These are phyloP conservation scores for Sinodicranocentrus sp. DNA, from an alignment of 2,888 invertebrate species.

Conservation along the genomic window DNA sequence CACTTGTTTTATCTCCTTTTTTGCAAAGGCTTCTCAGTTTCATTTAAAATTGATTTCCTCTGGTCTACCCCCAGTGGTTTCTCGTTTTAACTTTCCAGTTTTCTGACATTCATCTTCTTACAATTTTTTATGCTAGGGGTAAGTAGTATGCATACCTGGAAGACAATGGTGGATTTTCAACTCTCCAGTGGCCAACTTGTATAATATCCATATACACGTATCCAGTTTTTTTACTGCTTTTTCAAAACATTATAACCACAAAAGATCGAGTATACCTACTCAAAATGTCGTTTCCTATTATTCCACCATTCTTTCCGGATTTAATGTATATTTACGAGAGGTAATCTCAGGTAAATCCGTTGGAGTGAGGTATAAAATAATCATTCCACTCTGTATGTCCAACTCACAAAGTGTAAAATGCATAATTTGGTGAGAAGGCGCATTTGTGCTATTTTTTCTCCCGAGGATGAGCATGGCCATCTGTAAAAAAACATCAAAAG, in stretches of 20 bases:
- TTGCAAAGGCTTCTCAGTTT: slow-evolving; percentile 49
- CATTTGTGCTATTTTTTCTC: no score
- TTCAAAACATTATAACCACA: no score
- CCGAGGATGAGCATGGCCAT: no score
- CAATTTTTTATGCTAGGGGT: slow-evolving; percentile 7
- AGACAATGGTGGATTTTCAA: slow-evolving; percentile 5
- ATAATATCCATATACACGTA: no score
- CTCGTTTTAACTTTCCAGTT: slow-evolving; percentile 60
- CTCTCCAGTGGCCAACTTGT: slow-evolving; percentile 34
- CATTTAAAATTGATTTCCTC: slow-evolving; percentile 64
- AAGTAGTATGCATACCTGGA: not conserved
- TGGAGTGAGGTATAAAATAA: no score
- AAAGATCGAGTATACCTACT: no score
- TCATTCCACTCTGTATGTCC: no score
- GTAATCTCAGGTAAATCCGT: no score
- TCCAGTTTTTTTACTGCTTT: no score
- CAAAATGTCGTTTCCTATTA: slow-evolving; percentile 23
- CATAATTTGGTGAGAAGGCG: no score
- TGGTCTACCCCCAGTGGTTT: slow-evolving; percentile 62
- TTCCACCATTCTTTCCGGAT: slow-evolving; percentile 32
- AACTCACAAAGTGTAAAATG: no score
- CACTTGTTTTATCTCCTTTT: slow-evolving; percentile 49
- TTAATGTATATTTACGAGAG: slow-evolving; percentile 32
- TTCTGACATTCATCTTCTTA: slow-evolving; percentile 47
- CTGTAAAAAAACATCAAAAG: no score